Base-by-base conservation (phyloP, 30 jellyfish, hydroid and myxozoan genomes). In the Sanderia malayensis region DNA sequence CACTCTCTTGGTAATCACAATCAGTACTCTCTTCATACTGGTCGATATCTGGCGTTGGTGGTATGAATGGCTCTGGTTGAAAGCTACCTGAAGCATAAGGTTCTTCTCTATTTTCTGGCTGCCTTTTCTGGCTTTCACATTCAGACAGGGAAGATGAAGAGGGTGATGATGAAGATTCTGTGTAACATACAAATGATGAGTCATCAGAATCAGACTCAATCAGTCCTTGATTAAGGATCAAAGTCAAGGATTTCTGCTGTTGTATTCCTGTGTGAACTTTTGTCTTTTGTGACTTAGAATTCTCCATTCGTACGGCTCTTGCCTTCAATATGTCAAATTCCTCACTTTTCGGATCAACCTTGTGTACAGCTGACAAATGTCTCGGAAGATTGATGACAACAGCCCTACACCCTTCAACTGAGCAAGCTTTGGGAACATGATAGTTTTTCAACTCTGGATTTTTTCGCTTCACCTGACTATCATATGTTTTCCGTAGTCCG, bases 301-400 rank as follows among this genome's bases (percentile, higher is more conserved):
- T 9, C 27, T 73, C 85, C 73, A 73, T 57, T 20, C 33, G 57
- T 4, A 73, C 85, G 0, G 85, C 74, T 52, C 85, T 32, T 27
- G 69, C 44, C 53, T 55, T 59, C 25, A 73, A 27, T 31, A 21
- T 19, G 4, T 73, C 47, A 60, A 55, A 73, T 24, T 15, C 44
- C 31, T 73, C 75, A 27, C 64, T 59, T 15, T 57, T 58, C 3
- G 75, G 6, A 37, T 37, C 52, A 37, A 37, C 52, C 52, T 37
- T 37, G 13, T 37, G 52, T 37, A 37, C 52, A 37, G 6, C 52
- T 37, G 10, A 4, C 52, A 37, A 13, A 37, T 37, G 52, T 13
- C 52, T 37, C 13, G 52, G 10, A 6, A 37, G 6, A 37, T 4
- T 13, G 52, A 37, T 4, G 52, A 13, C 13, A 13, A 37, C 6